Evolutionary conservation across 2,113 vertebrate genomes (phyloP).

Genomic region (Serilophus lunatus): DNA sequence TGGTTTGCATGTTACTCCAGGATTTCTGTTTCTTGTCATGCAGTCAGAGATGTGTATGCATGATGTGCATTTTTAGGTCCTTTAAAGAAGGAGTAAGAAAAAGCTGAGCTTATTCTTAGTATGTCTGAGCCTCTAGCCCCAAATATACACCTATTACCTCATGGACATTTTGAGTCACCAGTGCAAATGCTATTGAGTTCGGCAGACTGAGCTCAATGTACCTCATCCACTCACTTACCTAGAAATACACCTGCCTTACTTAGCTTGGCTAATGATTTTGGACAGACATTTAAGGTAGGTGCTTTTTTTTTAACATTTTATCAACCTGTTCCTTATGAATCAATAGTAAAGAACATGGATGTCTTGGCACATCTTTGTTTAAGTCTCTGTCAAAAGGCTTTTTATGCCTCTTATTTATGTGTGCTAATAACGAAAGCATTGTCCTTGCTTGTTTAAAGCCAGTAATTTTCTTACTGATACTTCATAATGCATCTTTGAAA

Average conservation of each 20-base stretch:
- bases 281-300: neutral
- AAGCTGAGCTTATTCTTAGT: neutral
- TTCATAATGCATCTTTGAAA: neutral
- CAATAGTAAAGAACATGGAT: neutral
- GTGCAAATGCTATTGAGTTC: neutral
- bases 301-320: neutral
- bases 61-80: neutral
- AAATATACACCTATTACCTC: neutral
- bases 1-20: neutral
- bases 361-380: neutral
- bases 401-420: neutral
- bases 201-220: neutral
- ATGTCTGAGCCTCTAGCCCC: neutral
- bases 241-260: neutral
- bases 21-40: neutral
- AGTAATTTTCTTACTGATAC: neutral
- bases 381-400: neutral
- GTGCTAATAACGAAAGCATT: neutral
- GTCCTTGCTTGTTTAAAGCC: neutral
- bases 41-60: accelerated
- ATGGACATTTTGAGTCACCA: neutral
- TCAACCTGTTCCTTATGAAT: neutral
- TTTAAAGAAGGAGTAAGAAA: neutral
- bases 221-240: neutral
- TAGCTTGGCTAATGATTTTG: neutral